Evolutionary conservation across 2,888 invertebrate genomes (phyloP), one percentile per base, ranked within the genome.

Genomic region (Cataglyphis cursor): DNA sequence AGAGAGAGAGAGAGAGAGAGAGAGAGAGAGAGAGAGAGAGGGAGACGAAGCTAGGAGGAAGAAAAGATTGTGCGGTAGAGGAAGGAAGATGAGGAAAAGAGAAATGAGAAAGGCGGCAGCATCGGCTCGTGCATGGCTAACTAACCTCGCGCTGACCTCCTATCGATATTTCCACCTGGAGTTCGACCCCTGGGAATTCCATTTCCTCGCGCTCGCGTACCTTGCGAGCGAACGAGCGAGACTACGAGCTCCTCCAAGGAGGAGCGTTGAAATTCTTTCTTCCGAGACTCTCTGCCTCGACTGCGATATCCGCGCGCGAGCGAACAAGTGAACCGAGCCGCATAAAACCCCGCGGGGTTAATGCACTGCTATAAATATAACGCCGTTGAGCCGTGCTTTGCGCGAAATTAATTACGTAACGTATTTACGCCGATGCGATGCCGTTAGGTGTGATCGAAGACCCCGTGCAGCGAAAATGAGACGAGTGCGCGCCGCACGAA

Each of bases 331-430:
- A 81, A 35, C 51, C 73, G 73, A 64, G 84, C 62, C 59, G 85
- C 84, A 89, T 88, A 89, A 89, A 89, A 88, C 83, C 84, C 76
- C 81, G 73, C 75, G 74, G 86, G 89, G 90, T 90, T 90, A 90
- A 90, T 87, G 90, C 88, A 90, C 89, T 84, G 88, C 87, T 90
- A 87, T 90, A 90, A 90, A 90, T 88, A 90, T 88, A 87, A 84
- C 83, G 83, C 84, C 75, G 87, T 48, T 78, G 86, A 68, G 81
- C 38, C 85, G 74, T 81, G 85, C 62, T 87, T 89, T 88, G 85
- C 88, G 90, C 85, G 83, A 90, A 90, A 90, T 90, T 90, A 90
- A 90, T 90, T 90, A 90, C 88, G 85, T 86, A 90, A 90, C 90
- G 87, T 87, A 90, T 90, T 90, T 90, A 87, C 86, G 87, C 86